phyloP scores from a whole-genome alignment of 2,113 vertebrate species.

The Clarias gariepinus region DNA sequence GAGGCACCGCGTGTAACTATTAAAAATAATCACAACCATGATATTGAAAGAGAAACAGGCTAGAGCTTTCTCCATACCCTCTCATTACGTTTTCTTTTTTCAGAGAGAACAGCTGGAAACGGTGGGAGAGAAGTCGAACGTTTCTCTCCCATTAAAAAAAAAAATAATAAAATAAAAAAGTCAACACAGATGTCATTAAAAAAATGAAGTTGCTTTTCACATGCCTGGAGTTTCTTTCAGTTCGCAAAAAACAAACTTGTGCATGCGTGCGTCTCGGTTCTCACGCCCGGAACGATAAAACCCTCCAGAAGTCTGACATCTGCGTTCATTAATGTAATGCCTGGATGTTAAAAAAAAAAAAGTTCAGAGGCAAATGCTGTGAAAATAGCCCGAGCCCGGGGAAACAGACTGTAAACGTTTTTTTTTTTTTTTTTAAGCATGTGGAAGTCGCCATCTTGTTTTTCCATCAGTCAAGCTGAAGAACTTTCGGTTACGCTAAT shows the following conservation, averaged over 20 bases:
- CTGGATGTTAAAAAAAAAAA: not conserved
- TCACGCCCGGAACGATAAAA: not conserved
- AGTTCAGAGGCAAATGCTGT: not conserved
- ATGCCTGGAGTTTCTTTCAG: not conserved
- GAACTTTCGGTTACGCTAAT: not conserved
- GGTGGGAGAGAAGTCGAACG: slow-evolving; percentile 1
- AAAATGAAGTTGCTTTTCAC: slow-evolving; percentile 4
- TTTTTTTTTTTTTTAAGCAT: too few relatives aligned
- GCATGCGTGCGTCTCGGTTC: not conserved
- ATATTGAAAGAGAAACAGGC: slow-evolving; percentile 13
- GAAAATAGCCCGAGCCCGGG: not conserved
- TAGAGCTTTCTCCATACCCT: slow-evolving; percentile 11
- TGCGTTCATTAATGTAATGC: not conserved
- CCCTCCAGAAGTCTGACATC: not conserved
- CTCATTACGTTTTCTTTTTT: slow-evolving; percentile 13
- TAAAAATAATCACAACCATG: slow-evolving; percentile 38
- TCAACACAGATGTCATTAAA: slow-evolving; percentile 25
- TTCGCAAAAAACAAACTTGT: not conserved
- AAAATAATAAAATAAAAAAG: not conserved
- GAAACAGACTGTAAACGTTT: not conserved
- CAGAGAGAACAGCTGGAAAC: slow-evolving; percentile 34
- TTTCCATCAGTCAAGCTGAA: not conserved
- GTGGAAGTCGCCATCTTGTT: not conserved
- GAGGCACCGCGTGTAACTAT: slow-evolving; percentile 15
- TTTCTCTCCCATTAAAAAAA: slow-evolving; percentile 17